Evolutionary conservation across 2,113 vertebrate genomes (phyloP).

Genomic region (Sminthopsis crassicaudata): DNA sequence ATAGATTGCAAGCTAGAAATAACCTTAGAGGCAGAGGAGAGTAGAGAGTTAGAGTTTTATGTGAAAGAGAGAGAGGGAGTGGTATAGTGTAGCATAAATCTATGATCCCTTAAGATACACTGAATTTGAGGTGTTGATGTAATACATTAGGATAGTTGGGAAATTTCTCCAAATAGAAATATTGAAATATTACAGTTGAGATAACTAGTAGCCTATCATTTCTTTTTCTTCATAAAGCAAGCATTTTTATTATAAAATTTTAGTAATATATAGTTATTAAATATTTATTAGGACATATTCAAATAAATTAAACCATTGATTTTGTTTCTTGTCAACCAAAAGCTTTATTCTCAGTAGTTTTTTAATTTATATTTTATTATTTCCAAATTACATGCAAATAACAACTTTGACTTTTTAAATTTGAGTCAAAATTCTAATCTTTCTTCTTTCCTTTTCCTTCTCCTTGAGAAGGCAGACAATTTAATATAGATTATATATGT

Average conservation of each 20-base stretch:
- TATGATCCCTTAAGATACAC: neutral
- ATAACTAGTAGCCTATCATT: neutral
- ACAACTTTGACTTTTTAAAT: neutral
- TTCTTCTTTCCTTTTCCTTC: neutral
- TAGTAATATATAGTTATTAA: neutral
- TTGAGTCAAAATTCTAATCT: neutral
- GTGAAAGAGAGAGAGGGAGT: neutral
- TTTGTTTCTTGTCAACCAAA: neutral
- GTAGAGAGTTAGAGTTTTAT: neutral
- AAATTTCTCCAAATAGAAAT: neutral
- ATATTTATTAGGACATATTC: neutral
- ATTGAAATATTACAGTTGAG: neutral
- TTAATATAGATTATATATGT: neutral
- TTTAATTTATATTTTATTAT: neutral
- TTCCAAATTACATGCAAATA: neutral
- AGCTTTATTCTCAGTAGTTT: neutral
- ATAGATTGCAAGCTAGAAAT: neutral
- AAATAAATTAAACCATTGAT: neutral
- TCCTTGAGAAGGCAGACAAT: neutral
- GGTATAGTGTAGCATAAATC: neutral
- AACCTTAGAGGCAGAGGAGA: neutral
- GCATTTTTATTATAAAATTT: neutral
- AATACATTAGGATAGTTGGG: neutral
- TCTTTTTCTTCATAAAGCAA: neutral
- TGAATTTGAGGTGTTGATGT: neutral